Conservation (phyloP, 2,888 invertebrate genomes). For the Ferdinandea cuprea region DNA sequence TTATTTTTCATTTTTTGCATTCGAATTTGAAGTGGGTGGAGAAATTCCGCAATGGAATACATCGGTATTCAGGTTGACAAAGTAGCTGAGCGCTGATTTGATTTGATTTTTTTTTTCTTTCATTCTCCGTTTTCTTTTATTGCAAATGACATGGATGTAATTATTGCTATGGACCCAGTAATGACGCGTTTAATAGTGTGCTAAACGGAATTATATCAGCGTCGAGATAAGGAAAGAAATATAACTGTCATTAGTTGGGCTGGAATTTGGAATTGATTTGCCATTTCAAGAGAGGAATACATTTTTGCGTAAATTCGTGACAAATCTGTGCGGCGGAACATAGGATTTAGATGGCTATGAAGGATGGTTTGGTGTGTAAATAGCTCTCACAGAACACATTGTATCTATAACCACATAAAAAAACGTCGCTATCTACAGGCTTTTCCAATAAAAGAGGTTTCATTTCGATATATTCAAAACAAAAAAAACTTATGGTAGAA, state of each 20-base stretch:
- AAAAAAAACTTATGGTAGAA: no score
- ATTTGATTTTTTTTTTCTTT: slow-evolving; percentile 18
- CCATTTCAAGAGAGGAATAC: not conserved
- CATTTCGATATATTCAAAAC: no score
- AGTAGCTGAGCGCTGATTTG: slow-evolving; percentile 26
- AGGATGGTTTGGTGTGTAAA: no score
- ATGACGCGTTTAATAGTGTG: slow-evolving; percentile 37
- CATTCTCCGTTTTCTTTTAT: not conserved
- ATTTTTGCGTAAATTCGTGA: no score
- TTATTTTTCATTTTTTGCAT: not conserved
- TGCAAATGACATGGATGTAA: slow-evolving; percentile 44
- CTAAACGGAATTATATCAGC: slow-evolving; percentile 24
- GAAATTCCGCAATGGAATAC: slow-evolving; percentile 51
- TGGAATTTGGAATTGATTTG: slow-evolving; percentile 22
- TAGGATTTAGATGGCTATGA: no score
- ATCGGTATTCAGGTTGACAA: slow-evolving; percentile 63
- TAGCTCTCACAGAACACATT: no score
- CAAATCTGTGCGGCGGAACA: no score
- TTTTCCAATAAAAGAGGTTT: no score
- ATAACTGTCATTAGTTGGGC: slow-evolving; percentile 37
- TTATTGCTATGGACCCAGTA: slow-evolving; percentile 5
- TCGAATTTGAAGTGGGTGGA: slow-evolving; percentile 38
- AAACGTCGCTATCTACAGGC: no score
- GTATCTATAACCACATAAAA: no score
- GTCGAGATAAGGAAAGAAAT: slow-evolving; percentile 24